Base-by-base conservation (phyloP, 2,797 vertebrate genomes). In the Sebastes elongatus region DNA sequence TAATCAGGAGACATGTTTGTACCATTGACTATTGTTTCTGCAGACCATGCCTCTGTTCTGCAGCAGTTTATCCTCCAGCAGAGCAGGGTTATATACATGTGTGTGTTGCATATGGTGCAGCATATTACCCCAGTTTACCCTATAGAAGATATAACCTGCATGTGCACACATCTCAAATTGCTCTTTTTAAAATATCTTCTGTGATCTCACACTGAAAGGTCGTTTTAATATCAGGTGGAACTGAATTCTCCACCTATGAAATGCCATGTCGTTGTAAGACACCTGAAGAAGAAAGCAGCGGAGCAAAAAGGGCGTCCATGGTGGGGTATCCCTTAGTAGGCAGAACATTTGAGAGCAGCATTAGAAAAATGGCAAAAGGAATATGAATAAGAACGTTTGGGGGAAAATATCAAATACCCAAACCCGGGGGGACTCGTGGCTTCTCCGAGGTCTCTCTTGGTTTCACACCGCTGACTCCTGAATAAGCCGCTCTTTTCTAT, bases 401-500 rank as follows among this genome's bases (percentile, higher is more conserved):
- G 49, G 23, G 68, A 53, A 53, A 53, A 35, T 76, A 72, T 84
- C 63, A 92, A 77, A 88, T 57, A 59, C 28, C 56, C 3, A 10
- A 85, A 55, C 76, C 52, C 6, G 2, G 18, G 64, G 27, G 27
- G 62, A 78, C 13, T 59, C 55, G 10, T 60, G 32, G 49, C 49
- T 74, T 73, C 79, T 80, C 42, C 11, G 52, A 74, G 73, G 71
- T 77, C 49, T 73, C 71, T 53, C 22, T 70, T 76, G 63, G 86
- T 80, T 80, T 84, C 61, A 84, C 68, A 62, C 61, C 73, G 57
- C 14, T 13, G 25, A 38, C 35, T 82, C 70, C 67, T 68, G 78
- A 80, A 81, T 64, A 79, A 82, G 73, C 46, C 5, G n/a, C 81
- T 85, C 65, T 35, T 65, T 69, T 80, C 33, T 77, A 61, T 81